phyloP scores from a whole-genome alignment of 2,113 vertebrate species.

The Dipodomys stephensi region DNA sequence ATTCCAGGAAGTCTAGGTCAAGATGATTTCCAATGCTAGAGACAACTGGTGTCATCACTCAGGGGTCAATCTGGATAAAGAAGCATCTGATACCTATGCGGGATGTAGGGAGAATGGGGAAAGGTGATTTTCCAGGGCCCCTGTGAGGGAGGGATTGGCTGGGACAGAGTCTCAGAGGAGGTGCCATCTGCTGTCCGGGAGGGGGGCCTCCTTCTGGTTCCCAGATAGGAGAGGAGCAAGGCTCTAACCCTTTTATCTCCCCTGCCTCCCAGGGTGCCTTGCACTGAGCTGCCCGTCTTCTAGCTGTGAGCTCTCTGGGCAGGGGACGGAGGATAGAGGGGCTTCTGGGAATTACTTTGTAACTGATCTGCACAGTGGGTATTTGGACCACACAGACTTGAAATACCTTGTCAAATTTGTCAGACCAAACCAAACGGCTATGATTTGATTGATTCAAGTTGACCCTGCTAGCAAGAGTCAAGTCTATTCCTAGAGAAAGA shows the following conservation, averaged over 20 bases:
- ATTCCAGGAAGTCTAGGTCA: background rate
- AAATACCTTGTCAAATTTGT: background rate
- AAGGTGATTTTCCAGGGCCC: background rate
- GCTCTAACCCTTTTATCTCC: background rate
- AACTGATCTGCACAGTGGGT: background rate
- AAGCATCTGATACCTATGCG: background rate
- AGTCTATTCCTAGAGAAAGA: background rate
- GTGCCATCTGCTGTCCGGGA: background rate
- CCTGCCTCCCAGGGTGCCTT: too few species aligned
- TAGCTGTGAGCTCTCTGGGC: background rate
- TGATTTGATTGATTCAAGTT: background rate
- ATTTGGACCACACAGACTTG: background rate
- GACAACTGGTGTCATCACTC: background rate
- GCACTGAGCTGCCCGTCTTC: too few species aligned
- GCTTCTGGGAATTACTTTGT: background rate
- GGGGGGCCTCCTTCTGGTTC: background rate
- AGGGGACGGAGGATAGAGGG: background rate
- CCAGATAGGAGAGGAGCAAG: too few species aligned
- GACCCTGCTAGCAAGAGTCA: background rate
- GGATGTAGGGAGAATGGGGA: background rate
- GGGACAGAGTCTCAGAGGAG: background rate
- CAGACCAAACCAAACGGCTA: background rate
- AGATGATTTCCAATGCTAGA: too few species aligned
- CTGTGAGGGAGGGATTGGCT: fast-evolving
- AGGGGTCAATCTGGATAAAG: background rate